Conservation (phyloP, 2,888 invertebrate species). For the Tinea trinotella region DNA sequence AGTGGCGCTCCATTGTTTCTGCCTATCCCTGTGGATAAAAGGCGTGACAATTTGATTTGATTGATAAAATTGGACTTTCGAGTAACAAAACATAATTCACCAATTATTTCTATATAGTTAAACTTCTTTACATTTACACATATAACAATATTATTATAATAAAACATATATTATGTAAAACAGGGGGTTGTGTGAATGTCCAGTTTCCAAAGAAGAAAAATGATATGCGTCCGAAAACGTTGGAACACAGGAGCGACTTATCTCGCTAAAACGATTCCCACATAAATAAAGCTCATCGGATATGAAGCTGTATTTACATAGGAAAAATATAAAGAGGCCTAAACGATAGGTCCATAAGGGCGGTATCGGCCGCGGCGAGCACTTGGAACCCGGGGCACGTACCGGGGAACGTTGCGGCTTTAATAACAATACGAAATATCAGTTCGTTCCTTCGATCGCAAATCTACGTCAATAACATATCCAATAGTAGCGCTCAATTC, state of each 20-base stretch:
- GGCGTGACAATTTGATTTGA: too few species aligned
- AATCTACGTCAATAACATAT: conserved; percentile 73
- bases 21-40: too few species aligned
- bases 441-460: conserved; percentile 72
- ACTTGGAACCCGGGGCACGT: conserved; percentile 54
- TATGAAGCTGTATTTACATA: conserved; percentile 71
- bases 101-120: too few species aligned
- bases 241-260: conserved; percentile 59
- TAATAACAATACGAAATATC: conserved; percentile 73
- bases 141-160: conserved; percentile 32
- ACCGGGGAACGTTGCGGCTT: conserved; percentile 50
- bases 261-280: conserved; percentile 71
- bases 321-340: conserved; percentile 72
- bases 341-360: conserved; percentile 67
- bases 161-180: conserved; percentile 39
- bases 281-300: conserved; percentile 73
- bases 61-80: too few species aligned
- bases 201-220: conserved; percentile 2
- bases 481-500: conserved; percentile 70
- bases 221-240: conserved; percentile 27
- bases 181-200: conserved; percentile 34
- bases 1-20: too few species aligned
- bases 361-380: conserved; percentile 42
- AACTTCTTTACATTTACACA: conserved; percentile 17
- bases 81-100: too few species aligned